phyloP scores from a whole-genome alignment of 2,888 invertebrate genomes.

The Temnothorax rugatulus region DNA sequence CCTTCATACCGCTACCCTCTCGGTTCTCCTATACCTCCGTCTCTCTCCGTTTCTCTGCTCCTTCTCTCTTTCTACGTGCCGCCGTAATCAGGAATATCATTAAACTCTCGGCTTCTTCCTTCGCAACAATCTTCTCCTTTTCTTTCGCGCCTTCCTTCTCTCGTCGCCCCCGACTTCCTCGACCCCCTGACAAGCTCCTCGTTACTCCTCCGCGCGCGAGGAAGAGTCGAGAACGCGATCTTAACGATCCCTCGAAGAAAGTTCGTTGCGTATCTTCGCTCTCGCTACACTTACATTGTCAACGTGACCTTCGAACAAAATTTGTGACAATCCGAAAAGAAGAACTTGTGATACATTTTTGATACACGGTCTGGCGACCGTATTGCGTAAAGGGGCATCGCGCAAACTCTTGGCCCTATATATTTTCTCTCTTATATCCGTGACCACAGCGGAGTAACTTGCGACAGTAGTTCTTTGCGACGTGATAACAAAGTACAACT shows the following conservation, averaged over 20 bases:
- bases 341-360: not conserved
- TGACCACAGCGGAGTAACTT: not conserved
- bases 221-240: constrained; percentile 74
- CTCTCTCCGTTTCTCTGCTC: constrained; percentile 45
- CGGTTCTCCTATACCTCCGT: not conserved
- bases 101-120: constrained; percentile 85
- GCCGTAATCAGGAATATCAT: constrained; percentile 86
- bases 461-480: not conserved
- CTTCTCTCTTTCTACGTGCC: constrained; percentile 82
- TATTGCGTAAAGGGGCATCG: not conserved
- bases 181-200: constrained; percentile 76
- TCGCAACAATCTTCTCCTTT: constrained; percentile 74
- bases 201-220: constrained; percentile 75
- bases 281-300: constrained; percentile 55
- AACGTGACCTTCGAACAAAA: constrained; percentile 55
- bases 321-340: not conserved
- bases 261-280: constrained; percentile 44
- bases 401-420: not conserved
- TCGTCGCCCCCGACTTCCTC: constrained; percentile 42
- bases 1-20: constrained; percentile 16
- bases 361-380: not conserved
- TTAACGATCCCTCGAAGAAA: constrained; percentile 75
- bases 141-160: constrained; percentile 56
- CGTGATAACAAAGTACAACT: not conserved
- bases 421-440: too few species aligned